These are phyloP conservation scores for Cryptocephalus primarius DNA, from an alignment of 2,888 invertebrate genomes.

Conservation along the genomic window DNA sequence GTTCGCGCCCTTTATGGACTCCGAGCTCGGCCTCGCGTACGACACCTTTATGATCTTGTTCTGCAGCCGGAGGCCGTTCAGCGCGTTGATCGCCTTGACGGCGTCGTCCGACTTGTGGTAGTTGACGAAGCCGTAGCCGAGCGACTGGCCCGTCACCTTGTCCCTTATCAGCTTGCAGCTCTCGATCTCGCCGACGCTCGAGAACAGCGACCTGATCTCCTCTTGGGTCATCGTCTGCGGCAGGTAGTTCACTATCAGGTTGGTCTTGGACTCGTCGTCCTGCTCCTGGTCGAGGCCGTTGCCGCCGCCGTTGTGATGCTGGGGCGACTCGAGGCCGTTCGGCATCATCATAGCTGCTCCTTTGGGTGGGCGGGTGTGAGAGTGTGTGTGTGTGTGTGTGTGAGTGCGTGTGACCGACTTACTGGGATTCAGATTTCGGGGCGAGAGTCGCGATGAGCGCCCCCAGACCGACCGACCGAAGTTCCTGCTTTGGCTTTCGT, in stretches of 20 bases:
- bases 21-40: slow-evolving; percentile 89
- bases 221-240: slow-evolving; percentile 99
- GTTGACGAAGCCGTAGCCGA: slow-evolving; percentile 99
- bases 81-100: slow-evolving; percentile 91
- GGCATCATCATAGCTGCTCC: no score
- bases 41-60: slow-evolving; percentile 99
- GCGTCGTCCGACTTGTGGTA: slow-evolving; percentile 95
- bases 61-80: slow-evolving; percentile 93
- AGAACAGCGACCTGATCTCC: slow-evolving; percentile 93
- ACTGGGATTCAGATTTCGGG: no score
- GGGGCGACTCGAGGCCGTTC: no score
- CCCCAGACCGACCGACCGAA: no score
- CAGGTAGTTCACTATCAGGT: slow-evolving; percentile 97
- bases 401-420: no score
- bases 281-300: slow-evolving; percentile 51
- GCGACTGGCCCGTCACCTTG: slow-evolving; percentile 91
- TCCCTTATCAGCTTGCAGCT: slow-evolving; percentile 97
- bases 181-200: slow-evolving; percentile 96
- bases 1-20: slow-evolving; percentile 94
- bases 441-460: no score
- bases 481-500: no score
- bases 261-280: slow-evolving; percentile 74
- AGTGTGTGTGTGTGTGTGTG: no score
- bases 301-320: no score
- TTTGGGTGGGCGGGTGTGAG: no score